A percentile compares a stretch with the other conserved stretches of the same genome.
Evolutionary conservation across 1,140 invertebrate genomes (phyloP).

Genomic region (Plodia interpunctella): DNA sequence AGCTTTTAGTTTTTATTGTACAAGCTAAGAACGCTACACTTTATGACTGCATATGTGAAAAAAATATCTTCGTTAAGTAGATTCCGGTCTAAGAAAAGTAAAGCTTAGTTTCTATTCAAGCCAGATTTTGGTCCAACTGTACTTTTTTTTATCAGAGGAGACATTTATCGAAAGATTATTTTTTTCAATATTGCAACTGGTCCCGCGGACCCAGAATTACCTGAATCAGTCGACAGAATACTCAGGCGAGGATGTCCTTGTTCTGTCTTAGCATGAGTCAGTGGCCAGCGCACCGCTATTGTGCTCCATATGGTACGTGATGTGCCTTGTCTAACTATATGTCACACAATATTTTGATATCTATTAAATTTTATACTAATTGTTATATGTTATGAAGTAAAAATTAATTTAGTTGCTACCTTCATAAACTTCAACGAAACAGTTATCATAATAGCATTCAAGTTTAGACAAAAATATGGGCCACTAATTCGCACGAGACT

Average conservation of each 20-base stretch:
- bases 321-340: slow-evolving; percentile 23
- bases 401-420: neutral
- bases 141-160: no score
- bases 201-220: no score
- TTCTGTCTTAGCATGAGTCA: slow-evolving; percentile 62
- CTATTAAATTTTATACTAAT: neutral
- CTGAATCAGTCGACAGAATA: no score
- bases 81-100: no score
- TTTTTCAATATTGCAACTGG: no score
- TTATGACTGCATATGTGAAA: no score
- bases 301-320: slow-evolving; percentile 43
- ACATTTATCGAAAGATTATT: no score
- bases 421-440: neutral
- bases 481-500: slow-evolving; percentile 9
- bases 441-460: neutral
- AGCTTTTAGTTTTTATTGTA: no score
- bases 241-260: slow-evolving; percentile 61
- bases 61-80: no score
- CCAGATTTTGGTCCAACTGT: no score
- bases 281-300: slow-evolving; percentile 39
- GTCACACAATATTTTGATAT: slow-evolving; percentile 3
- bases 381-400: neutral
- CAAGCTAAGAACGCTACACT: no score
- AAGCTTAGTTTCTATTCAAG: no score
- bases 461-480: slow-evolving; percentile 6